Evolutionary conservation across 2,113 vertebrate genomes (phyloP), one percentile per base, ranked within the genome.

Genomic region (Tiliqua scincoides): DNA sequence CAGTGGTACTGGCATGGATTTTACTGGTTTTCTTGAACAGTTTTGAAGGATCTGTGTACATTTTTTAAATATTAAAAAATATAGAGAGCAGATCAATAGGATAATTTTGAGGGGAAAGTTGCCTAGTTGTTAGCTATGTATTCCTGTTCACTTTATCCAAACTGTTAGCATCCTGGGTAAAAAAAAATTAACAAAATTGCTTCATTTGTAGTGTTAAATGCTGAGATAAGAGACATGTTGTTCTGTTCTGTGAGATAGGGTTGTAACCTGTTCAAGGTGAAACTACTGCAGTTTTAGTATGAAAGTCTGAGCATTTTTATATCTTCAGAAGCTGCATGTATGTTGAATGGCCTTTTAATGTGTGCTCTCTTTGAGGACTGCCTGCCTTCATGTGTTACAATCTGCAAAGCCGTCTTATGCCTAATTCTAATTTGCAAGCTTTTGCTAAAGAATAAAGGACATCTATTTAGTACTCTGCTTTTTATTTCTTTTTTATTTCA

Each of bases 211-310:
- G 85, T 75, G 40, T 81, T 85, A 5, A 40, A 65, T 88, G 90
- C n/a, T 40, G 82, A 30, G 48, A 91, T 89, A 78, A 79, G 32
- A 54, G 74, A 3, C 90, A 91, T 90, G 86, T 83, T 71, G 81
- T 18, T 82, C 67, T 86, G 89, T 67, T 88, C 85, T 86, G 90
- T 88, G 43, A 94, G 88, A 94, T 87, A 93, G 93, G 89, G 92
- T 90, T 94, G 89, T 89, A 89, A 87, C 87, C 95, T 91, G 85
- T 93, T 91, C 91, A 94, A 95, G 95, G 95, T 96, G 96, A 96
- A 95, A 95, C 94, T 96, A 93, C 90, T 95, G 95, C 94, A 92
- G 84, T 94, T 95, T 93, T 88, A 93, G 91, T 85, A 94, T 93
- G 94, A 93, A 95, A 94, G 92, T 88, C 86, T 37, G 93, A 92